phyloP scores from a whole-genome alignment of 2,888 invertebrate genomes.

The Abrostola triplasia region DNA sequence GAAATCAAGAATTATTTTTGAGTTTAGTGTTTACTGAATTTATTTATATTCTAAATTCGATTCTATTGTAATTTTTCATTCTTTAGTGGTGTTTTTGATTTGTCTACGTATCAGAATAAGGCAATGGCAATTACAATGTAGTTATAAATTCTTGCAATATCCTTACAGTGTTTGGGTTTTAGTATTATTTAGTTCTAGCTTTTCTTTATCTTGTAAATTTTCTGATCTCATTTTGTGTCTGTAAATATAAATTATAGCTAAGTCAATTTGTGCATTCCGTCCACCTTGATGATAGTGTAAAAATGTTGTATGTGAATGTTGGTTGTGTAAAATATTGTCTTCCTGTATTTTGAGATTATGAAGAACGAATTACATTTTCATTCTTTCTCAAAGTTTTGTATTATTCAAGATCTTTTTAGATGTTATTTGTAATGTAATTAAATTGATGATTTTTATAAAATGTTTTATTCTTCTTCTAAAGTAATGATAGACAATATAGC shows the following conservation, averaged over 20 bases:
- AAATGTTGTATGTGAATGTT: conserved; percentile 47
- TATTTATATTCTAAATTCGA: conserved; percentile 45
- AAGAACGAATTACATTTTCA: conserved; percentile 37
- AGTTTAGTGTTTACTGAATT: conserved; percentile 30
- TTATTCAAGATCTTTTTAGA: conserved; percentile 58
- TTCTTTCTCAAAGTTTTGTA: conserved; percentile 45
- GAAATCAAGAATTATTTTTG: conserved; percentile 18
- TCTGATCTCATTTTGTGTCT: conserved; percentile 83
- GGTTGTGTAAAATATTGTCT: conserved; percentile 59
- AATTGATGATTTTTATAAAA: conserved; percentile 53
- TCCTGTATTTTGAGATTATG: conserved; percentile 45
- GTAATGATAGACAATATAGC: neutral
- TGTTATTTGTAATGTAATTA: conserved; percentile 58
- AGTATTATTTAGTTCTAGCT: conserved; percentile 68
- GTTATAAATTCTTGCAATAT: conserved; percentile 56
- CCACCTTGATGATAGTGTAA: conserved; percentile 57
- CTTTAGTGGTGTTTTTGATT: conserved; percentile 19
- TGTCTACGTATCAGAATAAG: conserved; percentile 20
- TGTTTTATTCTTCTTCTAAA: neutral
- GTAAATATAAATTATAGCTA: conserved; percentile 75
- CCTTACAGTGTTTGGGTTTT: conserved; percentile 56
- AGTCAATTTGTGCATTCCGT: conserved; percentile 64
- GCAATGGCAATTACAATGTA: conserved; percentile 47
- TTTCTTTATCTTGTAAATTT: conserved; percentile 77
- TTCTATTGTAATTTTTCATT: conserved; percentile 22